These are phyloP conservation scores for Nothobranchius kuhntae DNA, from an alignment of 2,113 vertebrate species.

Conservation along the genomic window DNA sequence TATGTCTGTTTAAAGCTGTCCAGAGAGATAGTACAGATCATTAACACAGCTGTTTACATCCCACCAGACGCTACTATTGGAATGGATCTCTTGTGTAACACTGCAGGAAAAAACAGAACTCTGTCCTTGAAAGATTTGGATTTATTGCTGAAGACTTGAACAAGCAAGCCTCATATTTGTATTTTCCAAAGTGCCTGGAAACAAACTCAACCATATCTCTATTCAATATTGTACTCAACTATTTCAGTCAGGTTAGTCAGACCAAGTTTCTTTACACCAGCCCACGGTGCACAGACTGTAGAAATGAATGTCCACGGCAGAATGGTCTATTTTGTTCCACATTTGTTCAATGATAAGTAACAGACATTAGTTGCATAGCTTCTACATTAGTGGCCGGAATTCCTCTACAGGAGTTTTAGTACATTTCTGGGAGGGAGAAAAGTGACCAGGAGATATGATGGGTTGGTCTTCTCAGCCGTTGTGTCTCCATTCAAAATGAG, in stretches of 20 bases:
- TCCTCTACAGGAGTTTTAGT: too few relatives aligned
- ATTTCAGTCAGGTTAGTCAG: not conserved
- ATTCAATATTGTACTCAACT: not conserved
- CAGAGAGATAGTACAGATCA: not conserved
- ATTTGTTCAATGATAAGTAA: too few relatives aligned
- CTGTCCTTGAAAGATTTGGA: not conserved
- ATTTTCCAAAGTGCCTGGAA: not conserved
- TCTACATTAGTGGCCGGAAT: too few relatives aligned
- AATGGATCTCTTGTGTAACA: not conserved
- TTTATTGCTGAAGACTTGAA: not conserved
- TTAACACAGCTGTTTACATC: not conserved
- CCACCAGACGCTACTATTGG: slow-evolving; percentile 1
- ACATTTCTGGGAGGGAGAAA: too few relatives aligned
- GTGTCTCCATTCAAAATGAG: too few relatives aligned
- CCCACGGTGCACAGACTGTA: not conserved
- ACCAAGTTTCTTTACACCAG: not conserved
- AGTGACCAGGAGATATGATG: too few relatives aligned
- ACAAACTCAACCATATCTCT: not conserved
- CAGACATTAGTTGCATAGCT: too few relatives aligned
- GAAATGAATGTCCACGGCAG: not conserved
- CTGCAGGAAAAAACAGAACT: not conserved
- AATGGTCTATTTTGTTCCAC: too few relatives aligned
- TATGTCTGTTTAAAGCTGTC: not conserved
- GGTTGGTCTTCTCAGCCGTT: too few relatives aligned
- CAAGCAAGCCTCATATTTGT: not conserved